These are phyloP conservation scores for Jacana jacana DNA, from an alignment of 2,113 vertebrate genomes.

Conservation along the genomic window DNA sequence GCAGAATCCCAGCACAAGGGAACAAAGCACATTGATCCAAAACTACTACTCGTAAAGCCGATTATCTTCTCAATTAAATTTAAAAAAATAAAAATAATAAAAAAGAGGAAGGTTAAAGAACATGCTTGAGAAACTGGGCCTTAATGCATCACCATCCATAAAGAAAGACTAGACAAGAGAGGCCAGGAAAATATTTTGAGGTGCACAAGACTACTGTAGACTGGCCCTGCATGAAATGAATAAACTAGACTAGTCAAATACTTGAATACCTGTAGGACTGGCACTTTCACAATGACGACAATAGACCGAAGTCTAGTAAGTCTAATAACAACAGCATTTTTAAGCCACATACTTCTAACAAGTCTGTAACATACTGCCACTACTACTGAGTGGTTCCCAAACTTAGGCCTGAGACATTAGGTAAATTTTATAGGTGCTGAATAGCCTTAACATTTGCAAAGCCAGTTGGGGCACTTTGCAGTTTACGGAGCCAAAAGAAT, in stretches of 20 bases:
- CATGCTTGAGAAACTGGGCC: not conserved
- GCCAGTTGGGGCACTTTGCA: not conserved
- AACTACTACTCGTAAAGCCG: not conserved
- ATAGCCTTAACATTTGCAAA: not conserved
- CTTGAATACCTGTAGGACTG: not conserved
- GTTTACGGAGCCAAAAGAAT: not conserved
- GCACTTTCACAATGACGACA: not conserved
- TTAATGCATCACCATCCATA: not conserved
- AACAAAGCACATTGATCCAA: not conserved
- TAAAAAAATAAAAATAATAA: not conserved
- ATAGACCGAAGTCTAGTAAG: not conserved
- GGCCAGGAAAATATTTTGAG: not conserved
- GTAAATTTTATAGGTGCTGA: not conserved
- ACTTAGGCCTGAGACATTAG: not conserved
- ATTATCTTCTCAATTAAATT: not conserved
- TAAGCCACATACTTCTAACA: not conserved
- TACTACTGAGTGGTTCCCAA: not conserved
- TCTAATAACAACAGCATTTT: not conserved
- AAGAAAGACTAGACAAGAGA: not conserved
- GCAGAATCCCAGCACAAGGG: not conserved
- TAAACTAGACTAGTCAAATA: not conserved
- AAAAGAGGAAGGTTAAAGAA: not conserved
- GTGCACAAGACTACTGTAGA: not conserved
- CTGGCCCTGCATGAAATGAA: not conserved
- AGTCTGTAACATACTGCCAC: not conserved